These are phyloP conservation scores for Chaetops frenatus DNA, from an alignment of 2,113 vertebrate genomes.

Conservation along the genomic window DNA sequence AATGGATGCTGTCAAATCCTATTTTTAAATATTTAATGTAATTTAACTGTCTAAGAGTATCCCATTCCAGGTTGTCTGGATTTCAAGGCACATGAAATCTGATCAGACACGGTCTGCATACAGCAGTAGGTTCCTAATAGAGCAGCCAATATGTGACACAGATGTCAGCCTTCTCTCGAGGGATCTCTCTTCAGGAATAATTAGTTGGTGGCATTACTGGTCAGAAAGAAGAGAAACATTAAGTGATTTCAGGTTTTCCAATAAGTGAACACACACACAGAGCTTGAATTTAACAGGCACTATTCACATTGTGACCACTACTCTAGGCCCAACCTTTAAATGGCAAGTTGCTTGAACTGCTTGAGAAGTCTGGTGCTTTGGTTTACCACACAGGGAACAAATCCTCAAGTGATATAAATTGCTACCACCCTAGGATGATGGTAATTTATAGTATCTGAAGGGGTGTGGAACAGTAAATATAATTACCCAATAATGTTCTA, in stretches of 20 bases:
- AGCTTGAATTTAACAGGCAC: not conserved
- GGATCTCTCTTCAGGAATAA: not conserved
- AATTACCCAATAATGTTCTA: not conserved
- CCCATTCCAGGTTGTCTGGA: not conserved
- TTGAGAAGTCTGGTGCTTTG: not conserved
- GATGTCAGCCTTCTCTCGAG: not conserved
- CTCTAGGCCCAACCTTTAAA: not conserved
- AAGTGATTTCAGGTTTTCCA: not conserved
- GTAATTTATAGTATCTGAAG: not conserved
- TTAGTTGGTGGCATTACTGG: not conserved
- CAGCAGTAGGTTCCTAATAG: not conserved
- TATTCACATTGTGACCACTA: not conserved
- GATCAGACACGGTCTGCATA: not conserved
- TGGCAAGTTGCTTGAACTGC: not conserved
- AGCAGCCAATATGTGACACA: not conserved
- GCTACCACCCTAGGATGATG: not conserved
- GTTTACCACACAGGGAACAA: not conserved
- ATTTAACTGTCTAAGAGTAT: not conserved
- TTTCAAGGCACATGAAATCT: not conserved
- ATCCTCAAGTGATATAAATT: not conserved
- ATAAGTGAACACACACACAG: not conserved
- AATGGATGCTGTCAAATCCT: not conserved
- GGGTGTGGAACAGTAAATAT: not conserved
- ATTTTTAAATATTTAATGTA: conserved; percentile 14
- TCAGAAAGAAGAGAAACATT: not conserved